Evolutionary conservation across 2,113 vertebrate genomes (phyloP).

Genomic region (Sander lucioperca): DNA sequence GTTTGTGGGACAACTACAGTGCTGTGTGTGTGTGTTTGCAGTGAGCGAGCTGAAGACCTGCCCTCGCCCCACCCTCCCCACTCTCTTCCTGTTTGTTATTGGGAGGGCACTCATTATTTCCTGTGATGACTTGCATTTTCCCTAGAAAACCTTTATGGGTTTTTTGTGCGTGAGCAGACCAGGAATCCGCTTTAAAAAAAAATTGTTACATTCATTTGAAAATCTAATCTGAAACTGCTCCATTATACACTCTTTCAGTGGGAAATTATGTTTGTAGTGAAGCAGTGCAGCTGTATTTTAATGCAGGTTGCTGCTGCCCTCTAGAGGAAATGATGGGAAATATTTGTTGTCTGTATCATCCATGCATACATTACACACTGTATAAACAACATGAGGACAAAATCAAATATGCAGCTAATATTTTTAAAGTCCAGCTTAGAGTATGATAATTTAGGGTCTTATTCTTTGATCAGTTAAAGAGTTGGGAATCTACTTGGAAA

Average conservation of each 20-base stretch:
- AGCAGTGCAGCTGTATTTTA: neutral
- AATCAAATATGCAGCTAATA: neutral
- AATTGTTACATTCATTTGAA: neutral
- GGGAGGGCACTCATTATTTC: neutral
- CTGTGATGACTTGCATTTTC: conserved; percentile 39
- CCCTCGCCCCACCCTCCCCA: conserved; percentile 43
- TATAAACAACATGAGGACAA: neutral
- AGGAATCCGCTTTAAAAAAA: neutral
- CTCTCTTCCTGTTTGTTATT: conserved; percentile 22
- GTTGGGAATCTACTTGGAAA: too few relatives aligned
- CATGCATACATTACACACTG: neutral
- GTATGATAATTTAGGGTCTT: too few relatives aligned
- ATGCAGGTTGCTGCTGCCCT: conserved; percentile 45
- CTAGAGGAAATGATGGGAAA: conserved; percentile 30
- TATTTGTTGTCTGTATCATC: neutral
- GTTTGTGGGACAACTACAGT: conserved; percentile 47
- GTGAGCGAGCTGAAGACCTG: neutral
- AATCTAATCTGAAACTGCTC: conserved; percentile 6
- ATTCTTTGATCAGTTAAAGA: too few relatives aligned
- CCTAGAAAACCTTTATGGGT: neutral
- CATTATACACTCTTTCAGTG: conserved; percentile 10
- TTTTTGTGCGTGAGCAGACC: neutral
- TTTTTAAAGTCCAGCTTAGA: too few relatives aligned
- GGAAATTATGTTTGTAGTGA: neutral
- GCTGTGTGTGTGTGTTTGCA: neutral